These are phyloP conservation scores for Nomada fabriciana DNA, from an alignment of 2,888 invertebrate genomes.

Conservation along the genomic window DNA sequence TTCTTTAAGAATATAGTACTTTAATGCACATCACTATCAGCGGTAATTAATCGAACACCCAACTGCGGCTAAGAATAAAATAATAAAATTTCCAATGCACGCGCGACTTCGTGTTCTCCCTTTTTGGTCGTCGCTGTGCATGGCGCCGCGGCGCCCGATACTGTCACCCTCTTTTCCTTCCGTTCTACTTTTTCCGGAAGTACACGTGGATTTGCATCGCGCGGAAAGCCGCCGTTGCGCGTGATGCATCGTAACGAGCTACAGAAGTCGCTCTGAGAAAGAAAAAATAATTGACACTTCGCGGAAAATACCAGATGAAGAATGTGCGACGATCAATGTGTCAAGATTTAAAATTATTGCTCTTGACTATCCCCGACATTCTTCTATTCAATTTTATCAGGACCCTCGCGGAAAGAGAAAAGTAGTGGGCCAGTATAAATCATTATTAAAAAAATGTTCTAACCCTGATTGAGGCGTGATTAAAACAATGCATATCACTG, in stretches of 20 bases:
- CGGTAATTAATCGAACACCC: background rate
- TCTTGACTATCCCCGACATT: no score
- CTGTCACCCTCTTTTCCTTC: conserved; percentile 55
- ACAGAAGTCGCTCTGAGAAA: conserved; percentile 13
- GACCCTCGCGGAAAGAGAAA: no score
- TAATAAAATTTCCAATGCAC: background rate
- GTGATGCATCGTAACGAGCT: conserved; percentile 64
- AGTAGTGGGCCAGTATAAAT: no score
- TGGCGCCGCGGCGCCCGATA: conserved; percentile 47
- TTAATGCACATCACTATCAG: background rate
- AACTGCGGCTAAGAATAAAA: background rate
- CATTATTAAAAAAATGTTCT: no score
- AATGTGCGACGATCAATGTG: background rate
- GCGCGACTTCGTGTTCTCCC: background rate
- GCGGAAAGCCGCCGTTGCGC: conserved; percentile 47
- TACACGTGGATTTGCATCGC: conserved; percentile 59
- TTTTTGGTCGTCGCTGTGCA: conserved; percentile 1
- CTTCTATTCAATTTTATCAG: no score
- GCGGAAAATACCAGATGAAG: conserved; percentile 9
- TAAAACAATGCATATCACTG: no score
- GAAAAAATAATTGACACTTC: conserved; percentile 52
- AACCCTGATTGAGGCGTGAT: no score
- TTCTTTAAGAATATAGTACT: no score
- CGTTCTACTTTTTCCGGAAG: conserved; percentile 63
- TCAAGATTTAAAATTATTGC: background rate